A percentile compares a stretch with the other conserved stretches of the same genome.
Conservation (phyloP, 1,140 invertebrate genomes). For the Wasmannia auropunctata region DNA sequence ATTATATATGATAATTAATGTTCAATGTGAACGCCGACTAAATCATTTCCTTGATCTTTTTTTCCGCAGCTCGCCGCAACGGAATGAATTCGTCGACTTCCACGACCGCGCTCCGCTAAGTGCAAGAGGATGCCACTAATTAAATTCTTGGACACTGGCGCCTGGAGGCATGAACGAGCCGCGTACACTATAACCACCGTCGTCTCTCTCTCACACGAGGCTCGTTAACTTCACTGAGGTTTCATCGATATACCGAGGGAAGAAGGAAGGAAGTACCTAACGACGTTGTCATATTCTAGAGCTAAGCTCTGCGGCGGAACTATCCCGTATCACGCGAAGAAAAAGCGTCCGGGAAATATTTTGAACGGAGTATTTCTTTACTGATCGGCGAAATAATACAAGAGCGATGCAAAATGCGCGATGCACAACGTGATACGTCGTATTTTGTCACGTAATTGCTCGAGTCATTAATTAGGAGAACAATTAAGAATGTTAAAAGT, state of each 20-base stretch:
- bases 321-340: slow-evolving; percentile 20
- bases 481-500: not conserved
- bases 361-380: not conserved
- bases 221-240: slow-evolving; percentile 66
- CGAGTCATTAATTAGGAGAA: not conserved
- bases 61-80: not conserved
- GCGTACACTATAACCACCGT: not conserved
- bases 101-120: slow-evolving; percentile 43
- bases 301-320: not conserved
- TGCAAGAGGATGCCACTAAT: slow-evolving; percentile 67
- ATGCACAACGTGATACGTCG: not conserved
- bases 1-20: not conserved
- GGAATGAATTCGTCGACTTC: slow-evolving; percentile 59
- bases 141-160: slow-evolving; percentile 71
- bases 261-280: slow-evolving; percentile 49
- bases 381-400: slow-evolving; percentile 5
- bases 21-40: not conserved
- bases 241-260: slow-evolving; percentile 52
- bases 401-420: not conserved
- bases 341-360: not conserved
- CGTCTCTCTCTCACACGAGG: slow-evolving; percentile 54
- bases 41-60: slow-evolving; percentile 27
- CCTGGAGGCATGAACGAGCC: slow-evolving; percentile 57
- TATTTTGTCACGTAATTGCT: not conserved
- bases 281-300: slow-evolving; percentile 42